Conservation (phyloP, 2,113 vertebrate species). For the Ondatra zibethicus region DNA sequence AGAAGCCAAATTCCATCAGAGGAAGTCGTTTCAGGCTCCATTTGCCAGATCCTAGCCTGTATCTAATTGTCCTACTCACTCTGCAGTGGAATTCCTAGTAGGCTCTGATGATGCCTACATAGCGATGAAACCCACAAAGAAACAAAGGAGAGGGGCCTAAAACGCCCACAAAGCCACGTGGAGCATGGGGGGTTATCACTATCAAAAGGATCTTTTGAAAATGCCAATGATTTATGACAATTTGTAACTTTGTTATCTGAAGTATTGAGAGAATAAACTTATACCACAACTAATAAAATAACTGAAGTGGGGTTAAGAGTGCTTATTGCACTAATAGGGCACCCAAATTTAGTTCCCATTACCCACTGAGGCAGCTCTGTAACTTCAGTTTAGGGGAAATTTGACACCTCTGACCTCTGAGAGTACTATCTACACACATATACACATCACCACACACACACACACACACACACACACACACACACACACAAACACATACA, state of each 20-base stretch:
- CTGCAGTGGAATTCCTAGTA: neutral
- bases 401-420: neutral
- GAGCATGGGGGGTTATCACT: neutral
- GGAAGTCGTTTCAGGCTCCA: neutral
- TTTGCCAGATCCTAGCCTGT: neutral
- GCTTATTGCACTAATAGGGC: neutral
- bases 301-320: neutral
- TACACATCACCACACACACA: neutral
- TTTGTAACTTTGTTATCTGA: constrained; percentile 36
- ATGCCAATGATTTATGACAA: constrained; percentile 22
- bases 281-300: constrained; percentile 31
- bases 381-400: no score
- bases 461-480: neutral
- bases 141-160: neutral
- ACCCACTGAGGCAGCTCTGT: neutral
- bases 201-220: neutral
- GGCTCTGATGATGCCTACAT: neutral
- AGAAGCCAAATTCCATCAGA: constrained; percentile 4
- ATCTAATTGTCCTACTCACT: neutral
- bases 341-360: no score
- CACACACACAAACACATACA: neutral
- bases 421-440: neutral
- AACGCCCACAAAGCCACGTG: neutral
- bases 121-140: neutral
- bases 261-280: neutral